Base-by-base conservation (phyloP, 2,888 invertebrate genomes). In the Drosophila siamana region DNA sequence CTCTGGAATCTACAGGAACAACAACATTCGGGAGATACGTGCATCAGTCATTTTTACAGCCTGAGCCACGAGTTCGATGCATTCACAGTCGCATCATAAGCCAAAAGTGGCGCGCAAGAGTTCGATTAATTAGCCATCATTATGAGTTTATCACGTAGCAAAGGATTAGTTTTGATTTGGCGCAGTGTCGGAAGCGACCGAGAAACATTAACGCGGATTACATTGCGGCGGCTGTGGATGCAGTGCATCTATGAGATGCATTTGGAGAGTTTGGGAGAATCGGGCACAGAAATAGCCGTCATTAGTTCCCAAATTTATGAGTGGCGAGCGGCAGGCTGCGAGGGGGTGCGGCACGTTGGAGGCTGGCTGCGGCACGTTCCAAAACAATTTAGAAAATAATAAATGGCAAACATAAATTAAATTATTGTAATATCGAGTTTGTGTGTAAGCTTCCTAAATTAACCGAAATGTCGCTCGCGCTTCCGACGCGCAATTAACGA, bases 361-460 rank as follows among this genome's bases (percentile, higher is more conserved):
- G 9, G 24, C 46, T 51, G 48, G 61, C 65, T 59, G 76, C 76
- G 90, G 90, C 90, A 90, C 90, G 90, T 90, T 90, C 90, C 90
- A 90, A 90, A 88, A 84, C 89, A 83, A 90, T 90, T 90, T 90
- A 89, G 85, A 81, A 90, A 83, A 87, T 86, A 90, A 90, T 89
- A 90, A 90, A 90, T 90, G 78, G 89, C 89, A 82, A 87, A 74
- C 89, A 90, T 90, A 90, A 90, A 90, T 90, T 89, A 89, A 90
- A 89, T 90, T 89, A 88, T 88, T 86, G 88, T 85, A 90, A 90
- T 90, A 89, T 90, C 66, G 74, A 79, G 79, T 76, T 77, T 67
- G 70, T 19, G 59, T 65, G 22, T 70, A 80, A 74, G 78, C 79
- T 78, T 77, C 65, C 60, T 68, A 50, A 66, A 84, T 71, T 86